Base-by-base conservation (phyloP, 2,888 invertebrate genomes). In the Leucophora obtusa region DNA sequence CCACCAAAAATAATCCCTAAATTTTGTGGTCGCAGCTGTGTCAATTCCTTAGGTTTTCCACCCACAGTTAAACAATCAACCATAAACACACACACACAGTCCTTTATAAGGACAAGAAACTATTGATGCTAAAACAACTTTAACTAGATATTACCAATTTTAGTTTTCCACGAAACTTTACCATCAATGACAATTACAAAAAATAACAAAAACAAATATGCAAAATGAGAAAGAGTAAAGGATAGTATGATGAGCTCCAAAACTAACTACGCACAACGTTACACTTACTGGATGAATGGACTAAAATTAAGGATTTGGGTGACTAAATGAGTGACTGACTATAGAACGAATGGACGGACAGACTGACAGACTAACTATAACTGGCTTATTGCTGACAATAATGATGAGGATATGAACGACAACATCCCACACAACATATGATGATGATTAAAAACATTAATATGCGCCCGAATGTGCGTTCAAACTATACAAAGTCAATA, bases 321-420 rank as follows among this genome's bases (percentile, higher is more conserved):
- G n/a, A n/a, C 33, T 33, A 53, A 35, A 15, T 18, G 53, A 54
- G 35, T 38, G 65, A 50, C n/a, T 62, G 14, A 11, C 38, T 62
- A 8, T 1, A 17, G 60, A 21, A 35, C n/a, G 50, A 28, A 28
- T 28, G 28, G 28, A 28, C 24, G 24, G 24, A 24, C 5, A 21
- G 43, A 11, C 7, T 54, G n/a, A 72, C 10, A 11, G 43, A 47
- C 73, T 28, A 66, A 59, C 53, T 65, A 75, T 66, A 69, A 69
- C 68, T 76, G 76, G 47, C 77, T 73, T 73, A 70, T 53, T 70
- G 75, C 59, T 81, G 73, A 73, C 77, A 81, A 77, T 81, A 81
- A 81, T 77, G 73, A 77, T 77, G 73, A 81, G 77, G 54, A 76
- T 69, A 71, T 68, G 63, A 76, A 73, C 50, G 7, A 28, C 28